Base-by-base conservation (phyloP, 2,888 invertebrate genomes). In the Notodonta dromedarius region DNA sequence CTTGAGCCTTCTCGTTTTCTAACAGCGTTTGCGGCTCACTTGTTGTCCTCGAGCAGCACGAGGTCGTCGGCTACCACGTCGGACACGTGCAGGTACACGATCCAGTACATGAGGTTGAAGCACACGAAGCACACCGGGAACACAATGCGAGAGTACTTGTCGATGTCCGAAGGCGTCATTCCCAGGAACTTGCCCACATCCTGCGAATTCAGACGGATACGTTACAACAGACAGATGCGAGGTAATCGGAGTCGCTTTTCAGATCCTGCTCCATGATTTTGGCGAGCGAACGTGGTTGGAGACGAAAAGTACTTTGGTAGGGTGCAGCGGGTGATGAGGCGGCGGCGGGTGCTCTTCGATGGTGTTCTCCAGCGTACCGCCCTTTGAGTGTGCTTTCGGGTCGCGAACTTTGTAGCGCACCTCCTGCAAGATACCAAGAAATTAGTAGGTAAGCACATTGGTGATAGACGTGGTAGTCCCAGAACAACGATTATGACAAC, bases 71-170 rank as follows among this genome's bases (percentile, higher is more conserved):
- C 97, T 74, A 98, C 97, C 80, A 97, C 97, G 94, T 98, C 98
- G 87, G 97, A 97, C 91, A 98, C 98, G 95, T 98, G 97, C 85
- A 98, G 94, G 90, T 98, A 98, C 85, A 98, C 98, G 94, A 98
- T 98, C 98, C 98, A 98, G 94, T 98, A 98, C 98, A 98, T 98
- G 79, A 98, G 95, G 94, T 99, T 99, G 95, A 99, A 99, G 94
- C 98, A 97, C 77, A 98, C 97, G 94, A 99, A 99, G 94, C 98
- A 97, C 86, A 98, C 97, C 66, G 99, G 99, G 93, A 99, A 99
- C 86, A 98, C 96, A 92, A 99, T 97, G 86, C 99, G 96, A 74
- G 98, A 98, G 91, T 98, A 98, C 94, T 98, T 98, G 95, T 99
- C 99, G 92, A 99, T 99, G 94, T 98, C 98, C 87, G 98, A 98